Base-by-base conservation (phyloP, 2,888 invertebrate species). In the Gymnoscelis rufifasciata region DNA sequence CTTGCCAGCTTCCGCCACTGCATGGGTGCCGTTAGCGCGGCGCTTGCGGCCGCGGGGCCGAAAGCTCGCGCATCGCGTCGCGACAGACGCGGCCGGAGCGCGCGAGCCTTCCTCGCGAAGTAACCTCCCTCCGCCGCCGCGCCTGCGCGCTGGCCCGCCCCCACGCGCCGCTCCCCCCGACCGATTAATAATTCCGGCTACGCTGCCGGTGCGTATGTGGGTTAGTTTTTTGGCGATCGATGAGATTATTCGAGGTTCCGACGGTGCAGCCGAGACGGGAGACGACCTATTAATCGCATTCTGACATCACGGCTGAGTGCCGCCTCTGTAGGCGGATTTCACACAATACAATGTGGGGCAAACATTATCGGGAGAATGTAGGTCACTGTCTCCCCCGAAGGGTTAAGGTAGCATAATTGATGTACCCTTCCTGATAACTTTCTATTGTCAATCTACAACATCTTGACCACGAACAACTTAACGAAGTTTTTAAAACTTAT, bases 1-100 rank as follows among this genome's bases (percentile, higher is more conserved):
- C 93, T 93, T 90, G 93, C 92, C 88, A 93, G 92, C 91, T 93
- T 93, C 90, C 93, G 91, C 93, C 93, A 93, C 93, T 94, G 94
- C 94, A 93, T 94, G 91, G 91, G 91, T 90, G 84, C 89, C 82
- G 88, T 89, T 90, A 91, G 88, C 90, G 90, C 89, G 89, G 89
- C 89, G 87, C 83, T 81, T 78, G 87, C 76, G 82, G 80, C 83
- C 83, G 83, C 84, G 83, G 78, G 75, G 80, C 78, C 82, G 77
- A 74, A 66, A 65, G 75, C 71, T 75, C 81, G 81, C 83, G 83
- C 84, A 86, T 84, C 76, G 83, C 81, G 83, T 72, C 81, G 72
- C 73, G 63, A 64, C 56, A 61, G 54, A 82, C 77, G 83, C 86
- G 84, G 79, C 86, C 83, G 83, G 70, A 80, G 76, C 82, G 74